Conservation (phyloP, 2,797 vertebrate genomes). For the Acipenser transmontanus region DNA sequence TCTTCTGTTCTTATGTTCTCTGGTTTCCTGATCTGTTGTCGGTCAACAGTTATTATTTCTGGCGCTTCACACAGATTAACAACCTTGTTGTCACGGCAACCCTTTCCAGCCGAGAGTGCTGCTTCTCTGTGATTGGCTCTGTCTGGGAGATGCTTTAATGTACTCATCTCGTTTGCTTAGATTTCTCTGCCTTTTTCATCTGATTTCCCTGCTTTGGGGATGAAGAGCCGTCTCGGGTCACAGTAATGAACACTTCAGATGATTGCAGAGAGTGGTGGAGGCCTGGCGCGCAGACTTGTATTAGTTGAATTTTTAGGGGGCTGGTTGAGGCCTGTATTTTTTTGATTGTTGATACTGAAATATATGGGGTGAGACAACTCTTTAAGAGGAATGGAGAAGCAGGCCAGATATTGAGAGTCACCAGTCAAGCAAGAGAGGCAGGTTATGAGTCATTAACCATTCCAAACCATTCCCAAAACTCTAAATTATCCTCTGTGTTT, state of each 20-base stretch:
- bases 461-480: too few species aligned
- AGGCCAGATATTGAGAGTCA: constrained; percentile 27
- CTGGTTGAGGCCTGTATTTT: constrained; percentile 4
- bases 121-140: constrained; percentile 65
- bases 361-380: too few species aligned
- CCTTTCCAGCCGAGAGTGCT: constrained; percentile 58
- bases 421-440: constrained; percentile 40
- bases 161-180: not conserved
- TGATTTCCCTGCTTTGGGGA: constrained; percentile 24
- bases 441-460: too few species aligned
- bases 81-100: constrained; percentile 72
- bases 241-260: constrained; percentile 44
- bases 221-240: constrained; percentile 48
- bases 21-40: too few species aligned
- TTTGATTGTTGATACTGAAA: too few species aligned
- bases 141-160: constrained; percentile 70
- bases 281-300: not conserved
- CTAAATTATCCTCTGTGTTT: too few species aligned
- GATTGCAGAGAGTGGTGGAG: constrained; percentile 6
- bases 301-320: constrained; percentile 15
- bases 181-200: constrained; percentile 61
- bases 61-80: constrained; percentile 30
- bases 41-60: constrained; percentile 3
- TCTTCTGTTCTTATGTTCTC: too few species aligned
- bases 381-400: not conserved